A percentile compares a stretch with the other conserved stretches of the same genome.
Evolutionary conservation across 37 sponge, comb jelly and placozoan genomes (phyloP).

Genomic region (Agelas oroides): DNA sequence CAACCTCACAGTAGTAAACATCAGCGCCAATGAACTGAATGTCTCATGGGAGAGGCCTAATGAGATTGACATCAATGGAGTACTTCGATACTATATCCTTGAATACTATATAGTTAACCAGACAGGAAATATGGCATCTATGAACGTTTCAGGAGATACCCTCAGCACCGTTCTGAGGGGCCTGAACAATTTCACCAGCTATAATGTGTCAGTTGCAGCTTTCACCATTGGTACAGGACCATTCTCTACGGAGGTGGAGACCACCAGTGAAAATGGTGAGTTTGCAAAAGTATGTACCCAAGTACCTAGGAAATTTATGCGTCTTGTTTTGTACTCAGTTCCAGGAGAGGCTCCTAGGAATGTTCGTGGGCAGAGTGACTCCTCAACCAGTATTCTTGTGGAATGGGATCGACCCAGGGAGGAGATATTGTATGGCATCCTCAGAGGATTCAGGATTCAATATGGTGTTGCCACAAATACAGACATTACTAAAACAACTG

Average conservation of each 20-base stretch:
- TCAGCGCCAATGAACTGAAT: slow-evolving; percentile 7
- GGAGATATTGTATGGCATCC: slow-evolving; percentile 17
- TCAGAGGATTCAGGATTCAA: slow-evolving; percentile 17
- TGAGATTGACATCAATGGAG: slow-evolving; percentile 32
- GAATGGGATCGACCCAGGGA: background rate
- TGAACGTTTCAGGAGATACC: background rate
- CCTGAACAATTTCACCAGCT: slow-evolving; percentile 41
- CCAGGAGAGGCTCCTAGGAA: slow-evolving; percentile 28
- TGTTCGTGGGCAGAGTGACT: background rate
- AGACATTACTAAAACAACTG: background rate
- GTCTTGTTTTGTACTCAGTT: slow-evolving; percentile 12
- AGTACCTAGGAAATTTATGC: too few species aligned
- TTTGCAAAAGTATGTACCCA: background rate
- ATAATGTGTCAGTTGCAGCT: slow-evolving; percentile 38
- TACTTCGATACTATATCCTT: background rate
- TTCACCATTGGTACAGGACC: slow-evolving; percentile 37
- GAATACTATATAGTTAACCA: background rate
- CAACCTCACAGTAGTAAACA: slow-evolving; percentile 14
- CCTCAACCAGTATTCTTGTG: slow-evolving; percentile 21
- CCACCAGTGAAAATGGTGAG: slow-evolving; percentile 32
- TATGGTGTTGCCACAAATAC: background rate
- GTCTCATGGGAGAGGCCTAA: slow-evolving; percentile 19
- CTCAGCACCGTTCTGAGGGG: background rate
- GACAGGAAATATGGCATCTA: background rate
- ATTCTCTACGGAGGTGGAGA: background rate